Evolutionary conservation across 2,113 vertebrate species (phyloP).

Genomic region (Hydrochoerus hydrochaeris): DNA sequence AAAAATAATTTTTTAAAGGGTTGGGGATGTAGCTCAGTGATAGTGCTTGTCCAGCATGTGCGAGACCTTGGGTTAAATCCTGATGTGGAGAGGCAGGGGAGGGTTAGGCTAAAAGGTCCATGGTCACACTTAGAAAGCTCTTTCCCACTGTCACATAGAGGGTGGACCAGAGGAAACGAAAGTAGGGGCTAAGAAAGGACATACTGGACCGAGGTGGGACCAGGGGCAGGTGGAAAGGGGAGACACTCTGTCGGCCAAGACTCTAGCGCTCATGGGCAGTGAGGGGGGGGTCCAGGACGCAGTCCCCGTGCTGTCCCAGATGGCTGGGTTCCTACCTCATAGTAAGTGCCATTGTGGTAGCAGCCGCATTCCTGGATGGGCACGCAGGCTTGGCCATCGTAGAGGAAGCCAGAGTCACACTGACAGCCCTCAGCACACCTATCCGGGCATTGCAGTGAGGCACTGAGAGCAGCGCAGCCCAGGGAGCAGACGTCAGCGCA

Average conservation of each 20-base stretch:
- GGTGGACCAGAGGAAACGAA: background rate
- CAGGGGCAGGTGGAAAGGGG: background rate
- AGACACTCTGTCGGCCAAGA: accelerated
- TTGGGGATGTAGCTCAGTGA: background rate
- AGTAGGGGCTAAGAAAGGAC: background rate
- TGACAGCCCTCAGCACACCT: slow-evolving; percentile 89
- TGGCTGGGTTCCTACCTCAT: slow-evolving; percentile 79
- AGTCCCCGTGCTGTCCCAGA: accelerated
- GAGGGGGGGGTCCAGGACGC: accelerated
- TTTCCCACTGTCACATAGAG: background rate
- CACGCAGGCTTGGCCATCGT: slow-evolving; percentile 84
- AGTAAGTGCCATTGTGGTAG: slow-evolving; percentile 86
- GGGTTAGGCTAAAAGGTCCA: background rate
- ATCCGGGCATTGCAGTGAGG: slow-evolving; percentile 73
- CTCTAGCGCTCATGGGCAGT: background rate
- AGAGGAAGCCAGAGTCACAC: slow-evolving; percentile 86
- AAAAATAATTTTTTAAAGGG: background rate
- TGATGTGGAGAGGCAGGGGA: background rate
- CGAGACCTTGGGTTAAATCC: background rate
- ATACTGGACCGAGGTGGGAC: background rate
- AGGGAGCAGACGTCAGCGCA: slow-evolving; percentile 85
- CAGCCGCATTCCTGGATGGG: slow-evolving; percentile 87
- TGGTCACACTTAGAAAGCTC: background rate
- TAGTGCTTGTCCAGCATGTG: background rate
- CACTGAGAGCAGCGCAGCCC: slow-evolving; percentile 82